A percentile compares a stretch with the other conserved stretches of the same genome.
These are phyloP conservation scores for Nansenia antarctica DNA, from an alignment of 2,113 vertebrate genomes.

Conservation along the genomic window DNA sequence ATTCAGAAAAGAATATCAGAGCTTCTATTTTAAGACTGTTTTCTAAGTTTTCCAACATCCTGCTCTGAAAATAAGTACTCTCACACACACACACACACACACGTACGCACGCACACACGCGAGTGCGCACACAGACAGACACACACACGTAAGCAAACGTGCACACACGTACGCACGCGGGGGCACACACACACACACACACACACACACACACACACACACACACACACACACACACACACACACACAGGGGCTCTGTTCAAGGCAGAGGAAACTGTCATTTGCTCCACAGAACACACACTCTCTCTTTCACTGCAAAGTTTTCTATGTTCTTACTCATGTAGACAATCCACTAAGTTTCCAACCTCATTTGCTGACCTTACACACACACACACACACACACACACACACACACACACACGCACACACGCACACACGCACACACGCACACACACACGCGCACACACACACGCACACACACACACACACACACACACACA, in stretches of 20 bases:
- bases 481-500: constrained; percentile 5
- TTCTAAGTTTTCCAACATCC: not conserved
- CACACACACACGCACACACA: not conserved
- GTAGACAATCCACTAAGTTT: no score
- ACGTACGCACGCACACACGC: not conserved
- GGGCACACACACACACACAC: not conserved
- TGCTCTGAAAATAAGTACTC: not conserved
- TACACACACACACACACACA: constrained; percentile 4
- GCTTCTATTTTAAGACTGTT: no score
- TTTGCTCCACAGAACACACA: not conserved
- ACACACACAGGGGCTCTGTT: not conserved
- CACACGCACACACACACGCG: not conserved
- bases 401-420: not conserved
- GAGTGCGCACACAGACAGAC: no score
- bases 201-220: constrained; percentile 1
- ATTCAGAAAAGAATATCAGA: no score
- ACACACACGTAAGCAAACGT: no score
- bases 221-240: not conserved
- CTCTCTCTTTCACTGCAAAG: not conserved
- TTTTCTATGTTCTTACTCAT: no score
- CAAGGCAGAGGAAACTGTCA: not conserved
- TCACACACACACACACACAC: not conserved
- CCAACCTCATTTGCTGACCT: no score
- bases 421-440: not conserved
- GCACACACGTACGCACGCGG: no score